Evolutionary conservation across 1,140 invertebrate genomes (phyloP), one percentile per base, ranked within the genome.

Genomic region (Drosophila parvula): DNA sequence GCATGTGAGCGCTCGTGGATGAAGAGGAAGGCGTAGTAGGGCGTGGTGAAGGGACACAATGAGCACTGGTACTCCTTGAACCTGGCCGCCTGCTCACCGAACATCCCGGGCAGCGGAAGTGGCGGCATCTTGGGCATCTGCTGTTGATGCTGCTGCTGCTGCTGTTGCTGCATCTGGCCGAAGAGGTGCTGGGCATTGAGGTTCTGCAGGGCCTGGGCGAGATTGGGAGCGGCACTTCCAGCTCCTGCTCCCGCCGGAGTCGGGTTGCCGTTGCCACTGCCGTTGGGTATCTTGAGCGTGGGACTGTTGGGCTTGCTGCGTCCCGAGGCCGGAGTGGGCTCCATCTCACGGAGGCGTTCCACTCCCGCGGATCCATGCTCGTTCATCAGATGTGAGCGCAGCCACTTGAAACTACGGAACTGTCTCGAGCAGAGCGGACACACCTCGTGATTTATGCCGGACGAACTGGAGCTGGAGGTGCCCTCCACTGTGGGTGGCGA

Each of bases 341-440:
- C 95, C 43, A 96, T 77, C 63, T 95, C 95, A 41, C 94, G 93
- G 94, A 95, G 95, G 74, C 95, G 95, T n/a, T 96, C 95, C 14
- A 94, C 92, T 2, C 95, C 95, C 11, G 93, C 91, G 79, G 96
- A 94, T 2, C 95, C 96, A 84, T 99, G 98, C 77, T 99, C 98
- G 50, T 96, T 96, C 43, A 97, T 93, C 53, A 99, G 92, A 92
- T 99, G 98, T 0, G 96, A 96, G 74, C 97, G 97, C 45, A 99
- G 92, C 95, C 97, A 98, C 74, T 98, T 98, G 30, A 95, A 94
- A 73, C 96, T 98, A 55, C 97, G 94, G 92, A 99, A 99, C 59
- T 97, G 94, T 9, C 97, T 94, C 67, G 95, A 95, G 88, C 98
- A 99, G 10, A 98, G 94, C 6, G 96, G 95, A 93, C 98, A 99